Evolutionary conservation across 30 jellyfish, hydroid and myxozoan genomes (phyloP).

Genomic region (Pelagia noctiluca): DNA sequence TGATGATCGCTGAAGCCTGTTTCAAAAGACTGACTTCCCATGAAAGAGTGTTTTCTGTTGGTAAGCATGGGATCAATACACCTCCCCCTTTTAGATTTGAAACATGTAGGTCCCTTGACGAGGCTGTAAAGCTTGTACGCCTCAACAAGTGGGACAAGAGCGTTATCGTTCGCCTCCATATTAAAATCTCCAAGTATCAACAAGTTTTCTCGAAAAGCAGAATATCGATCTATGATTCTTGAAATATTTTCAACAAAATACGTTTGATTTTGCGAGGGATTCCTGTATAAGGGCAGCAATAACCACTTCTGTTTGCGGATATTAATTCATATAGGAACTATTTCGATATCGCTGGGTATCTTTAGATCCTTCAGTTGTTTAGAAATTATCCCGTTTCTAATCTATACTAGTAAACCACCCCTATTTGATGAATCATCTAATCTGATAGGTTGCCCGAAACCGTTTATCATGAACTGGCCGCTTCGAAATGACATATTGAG

Average conservation of each 20-base stretch:
- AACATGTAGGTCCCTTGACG: too few relatives aligned
- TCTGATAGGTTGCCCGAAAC: constrained; percentile 5
- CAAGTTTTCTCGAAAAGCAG: constrained; percentile 32
- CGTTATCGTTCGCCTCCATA: not conserved
- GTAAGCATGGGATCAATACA: too few relatives aligned
- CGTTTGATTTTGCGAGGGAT: constrained; percentile 10
- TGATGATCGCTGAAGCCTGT: too few relatives aligned
- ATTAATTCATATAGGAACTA: constrained; percentile 24
- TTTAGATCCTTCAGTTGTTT: constrained; percentile 20
- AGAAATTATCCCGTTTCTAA: not conserved
- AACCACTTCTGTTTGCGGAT: too few relatives aligned
- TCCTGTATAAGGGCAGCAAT: not conserved
- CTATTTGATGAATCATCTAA: constrained; percentile 26
- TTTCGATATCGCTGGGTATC: constrained; percentile 40
- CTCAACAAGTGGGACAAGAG: constrained; percentile 8
- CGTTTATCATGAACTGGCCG: constrained; percentile 10
- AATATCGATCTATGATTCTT: too few relatives aligned
- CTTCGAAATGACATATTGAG: constrained; percentile 23
- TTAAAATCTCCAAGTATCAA: too few relatives aligned
- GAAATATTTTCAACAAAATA: not conserved
- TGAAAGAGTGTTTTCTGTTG: too few relatives aligned
- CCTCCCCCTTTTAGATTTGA: too few relatives aligned
- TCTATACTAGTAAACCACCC: constrained; percentile 22
- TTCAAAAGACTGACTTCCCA: too few relatives aligned
- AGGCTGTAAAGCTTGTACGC: too few relatives aligned